Percentiles rank a stretch among this genome's conserved stretches.
Evolutionary conservation across 2,888 invertebrate genomes (phyloP).

Genomic region (Panorpa germanica): DNA sequence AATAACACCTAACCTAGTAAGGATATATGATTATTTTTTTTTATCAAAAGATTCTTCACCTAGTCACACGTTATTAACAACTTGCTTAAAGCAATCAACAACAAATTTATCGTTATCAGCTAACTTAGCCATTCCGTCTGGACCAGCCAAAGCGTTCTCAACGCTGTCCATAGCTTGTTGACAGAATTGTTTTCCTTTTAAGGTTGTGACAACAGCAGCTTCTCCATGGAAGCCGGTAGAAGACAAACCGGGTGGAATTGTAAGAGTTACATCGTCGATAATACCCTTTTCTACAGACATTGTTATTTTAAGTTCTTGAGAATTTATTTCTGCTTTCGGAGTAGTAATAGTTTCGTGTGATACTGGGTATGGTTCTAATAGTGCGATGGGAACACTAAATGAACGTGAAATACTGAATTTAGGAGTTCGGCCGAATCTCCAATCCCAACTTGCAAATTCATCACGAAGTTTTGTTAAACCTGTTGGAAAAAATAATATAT

Average conservation of each 20-base stretch:
- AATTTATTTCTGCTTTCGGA: constrained; percentile 12
- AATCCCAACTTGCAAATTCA: constrained; percentile 64
- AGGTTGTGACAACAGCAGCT: constrained; percentile 40
- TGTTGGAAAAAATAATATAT: constrained; percentile 18
- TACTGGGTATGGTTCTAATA: too few species aligned
- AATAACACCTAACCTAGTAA: too few species aligned
- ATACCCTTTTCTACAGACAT: constrained; percentile 45
- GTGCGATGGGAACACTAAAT: too few species aligned
- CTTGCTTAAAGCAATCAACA: constrained; percentile 40
- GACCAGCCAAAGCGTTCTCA: constrained; percentile 27
- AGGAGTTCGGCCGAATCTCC: constrained; percentile 78
- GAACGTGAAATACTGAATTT: too few species aligned
- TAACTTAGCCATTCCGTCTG: constrained; percentile 21
- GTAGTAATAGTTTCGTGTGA: too few species aligned
- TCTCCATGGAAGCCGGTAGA: constrained; percentile 39
- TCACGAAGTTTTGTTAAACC: constrained; percentile 51
- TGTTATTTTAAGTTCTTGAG: constrained; percentile 35
- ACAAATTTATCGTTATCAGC: constrained; percentile 39
- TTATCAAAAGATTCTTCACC: too few species aligned
- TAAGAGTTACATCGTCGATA: constrained; percentile 42
- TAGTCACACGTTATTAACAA: constrained; percentile 30
- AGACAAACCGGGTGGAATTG: constrained; percentile 38
- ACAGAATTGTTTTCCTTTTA: constrained; percentile 45
- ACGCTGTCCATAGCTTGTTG: constrained; percentile 39
- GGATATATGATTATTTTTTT: too few species aligned